These are phyloP conservation scores for Megalonaias nervosa DNA, from an alignment of 1,140 invertebrate species.

Conservation along the genomic window DNA sequence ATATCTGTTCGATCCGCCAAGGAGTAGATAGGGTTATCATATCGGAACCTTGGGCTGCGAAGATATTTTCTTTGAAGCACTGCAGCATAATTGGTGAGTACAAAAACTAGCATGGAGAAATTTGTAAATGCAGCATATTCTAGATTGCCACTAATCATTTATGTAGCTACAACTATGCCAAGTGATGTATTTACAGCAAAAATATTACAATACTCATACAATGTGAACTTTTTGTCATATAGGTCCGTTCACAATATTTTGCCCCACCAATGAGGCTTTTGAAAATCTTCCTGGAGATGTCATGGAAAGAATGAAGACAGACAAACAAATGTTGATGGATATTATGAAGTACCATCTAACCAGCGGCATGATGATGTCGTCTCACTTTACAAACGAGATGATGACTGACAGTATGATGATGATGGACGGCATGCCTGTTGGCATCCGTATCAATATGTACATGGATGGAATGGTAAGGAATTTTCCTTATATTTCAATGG, in stretches of 20 bases:
- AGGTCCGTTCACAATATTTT: conserved; percentile 85
- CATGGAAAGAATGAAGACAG: conserved; percentile 73
- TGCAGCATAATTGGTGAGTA: too few relatives aligned
- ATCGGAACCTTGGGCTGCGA: too few relatives aligned
- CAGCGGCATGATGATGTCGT: conserved; percentile 45
- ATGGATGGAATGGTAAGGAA: conserved; percentile 36
- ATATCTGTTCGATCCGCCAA: too few relatives aligned
- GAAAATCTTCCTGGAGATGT: conserved; percentile 75
- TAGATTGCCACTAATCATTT: too few relatives aligned
- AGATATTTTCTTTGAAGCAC: too few relatives aligned
- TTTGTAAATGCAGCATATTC: too few relatives aligned
- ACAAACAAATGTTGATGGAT: conserved; percentile 49
- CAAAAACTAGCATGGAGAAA: too few relatives aligned
- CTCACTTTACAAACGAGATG: conserved; percentile 59
- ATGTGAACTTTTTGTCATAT: background rate
- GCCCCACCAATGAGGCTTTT: conserved; percentile 87
- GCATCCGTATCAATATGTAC: conserved; percentile 65
- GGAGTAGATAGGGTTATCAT: too few relatives aligned
- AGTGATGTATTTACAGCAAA: too few relatives aligned
- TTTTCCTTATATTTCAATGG: background rate
- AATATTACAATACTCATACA: background rate
- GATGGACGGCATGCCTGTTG: conserved; percentile 7
- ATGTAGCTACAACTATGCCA: too few relatives aligned
- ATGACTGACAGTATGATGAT: conserved; percentile 43
- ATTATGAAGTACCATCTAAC: conserved; percentile 70